These are phyloP conservation scores for Itoplectis maculator DNA, from an alignment of 2,888 invertebrate species.

Conservation along the genomic window DNA sequence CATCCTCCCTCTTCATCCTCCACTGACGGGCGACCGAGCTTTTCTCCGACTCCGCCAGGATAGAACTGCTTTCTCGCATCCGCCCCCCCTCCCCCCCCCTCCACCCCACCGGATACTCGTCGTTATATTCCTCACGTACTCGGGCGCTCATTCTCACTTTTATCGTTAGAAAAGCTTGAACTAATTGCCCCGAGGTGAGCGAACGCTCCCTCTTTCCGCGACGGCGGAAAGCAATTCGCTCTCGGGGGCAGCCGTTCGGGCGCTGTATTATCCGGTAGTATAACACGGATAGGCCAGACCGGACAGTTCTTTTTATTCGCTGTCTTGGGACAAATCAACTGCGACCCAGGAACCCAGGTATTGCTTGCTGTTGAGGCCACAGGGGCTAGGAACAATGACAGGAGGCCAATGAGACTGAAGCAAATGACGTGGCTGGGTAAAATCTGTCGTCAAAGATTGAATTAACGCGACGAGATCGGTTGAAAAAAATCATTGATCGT, in stretches of 20 bases:
- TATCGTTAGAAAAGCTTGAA: conserved; percentile 66
- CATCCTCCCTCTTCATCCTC: neutral
- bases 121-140: conserved; percentile 71
- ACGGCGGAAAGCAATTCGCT: conserved; percentile 58
- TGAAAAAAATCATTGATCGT: neutral
- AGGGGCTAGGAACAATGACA: neutral
- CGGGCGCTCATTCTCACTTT: conserved; percentile 62
- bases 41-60: conserved; percentile 32
- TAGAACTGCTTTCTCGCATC: conserved; percentile 50
- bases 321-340: conserved; percentile 8
- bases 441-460: neutral
- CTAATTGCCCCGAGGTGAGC: conserved; percentile 66
- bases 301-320: neutral
- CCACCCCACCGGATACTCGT: conserved; percentile 68
- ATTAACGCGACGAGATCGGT: neutral
- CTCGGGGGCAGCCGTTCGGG: conserved; percentile 17
- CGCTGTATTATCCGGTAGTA: conserved; percentile 59
- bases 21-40: conserved; percentile 13
- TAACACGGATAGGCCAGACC: neutral
- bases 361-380: neutral
- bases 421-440: neutral
- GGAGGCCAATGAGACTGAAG: neutral
- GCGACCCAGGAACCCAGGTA: neutral
- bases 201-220: conserved; percentile 58
- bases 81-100: too few species aligned